A percentile compares a stretch with the other conserved stretches of the same genome.
Conservation (phyloP, 2,888 invertebrate species). For the Athripsodes cinereus region DNA sequence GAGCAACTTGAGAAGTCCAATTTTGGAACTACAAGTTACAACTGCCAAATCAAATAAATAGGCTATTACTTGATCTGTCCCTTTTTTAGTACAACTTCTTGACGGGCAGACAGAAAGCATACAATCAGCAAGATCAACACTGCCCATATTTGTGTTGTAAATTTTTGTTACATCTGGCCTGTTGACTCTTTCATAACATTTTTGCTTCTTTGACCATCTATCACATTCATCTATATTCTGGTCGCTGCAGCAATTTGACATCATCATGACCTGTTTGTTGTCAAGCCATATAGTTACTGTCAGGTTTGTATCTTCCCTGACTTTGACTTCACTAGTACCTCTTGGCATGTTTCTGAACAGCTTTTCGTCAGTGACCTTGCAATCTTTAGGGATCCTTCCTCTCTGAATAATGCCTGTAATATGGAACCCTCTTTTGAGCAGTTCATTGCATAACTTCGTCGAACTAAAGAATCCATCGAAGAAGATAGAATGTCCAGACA, state of each 20-base stretch:
- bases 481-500: background rate
- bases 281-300: background rate
- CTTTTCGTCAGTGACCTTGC: background rate
- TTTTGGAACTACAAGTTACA: no score
- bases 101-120: background rate
- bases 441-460: background rate
- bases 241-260: background rate
- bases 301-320: background rate
- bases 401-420: background rate
- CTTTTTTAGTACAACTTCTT: background rate
- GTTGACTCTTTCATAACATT: background rate
- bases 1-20: no score
- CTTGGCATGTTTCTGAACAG: background rate
- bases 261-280: background rate
- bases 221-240: background rate
- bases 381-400: background rate
- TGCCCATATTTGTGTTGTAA: background rate
- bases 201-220: background rate
- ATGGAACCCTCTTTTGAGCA: background rate
- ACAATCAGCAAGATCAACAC: no score
- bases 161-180: background rate
- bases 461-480: background rate
- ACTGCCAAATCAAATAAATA: background rate
- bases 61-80: background rate
- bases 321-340: background rate